Conservation (phyloP, 2,888 invertebrate species). For the Abscondita cerata region DNA sequence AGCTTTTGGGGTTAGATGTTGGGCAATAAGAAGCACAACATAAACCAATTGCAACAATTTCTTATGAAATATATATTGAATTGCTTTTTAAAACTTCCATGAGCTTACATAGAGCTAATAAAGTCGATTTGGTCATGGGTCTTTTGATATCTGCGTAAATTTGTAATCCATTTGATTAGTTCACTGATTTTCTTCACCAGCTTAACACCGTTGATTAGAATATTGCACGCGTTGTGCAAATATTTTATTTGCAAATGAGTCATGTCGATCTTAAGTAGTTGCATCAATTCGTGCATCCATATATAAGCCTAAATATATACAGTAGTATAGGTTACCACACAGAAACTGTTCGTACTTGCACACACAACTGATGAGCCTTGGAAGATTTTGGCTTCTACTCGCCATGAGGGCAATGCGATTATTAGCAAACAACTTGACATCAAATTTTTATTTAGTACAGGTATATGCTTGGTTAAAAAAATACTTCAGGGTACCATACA, state of each 20-base stretch:
- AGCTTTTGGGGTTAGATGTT: constrained; percentile 80
- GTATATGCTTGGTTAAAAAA: constrained; percentile 72
- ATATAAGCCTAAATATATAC: constrained; percentile 59
- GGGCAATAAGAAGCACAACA: constrained; percentile 77
- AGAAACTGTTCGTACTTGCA: constrained; percentile 52
- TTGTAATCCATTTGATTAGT: constrained; percentile 67
- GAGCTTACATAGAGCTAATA: constrained; percentile 79
- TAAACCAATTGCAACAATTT: constrained; percentile 75
- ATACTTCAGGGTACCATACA: constrained; percentile 86
- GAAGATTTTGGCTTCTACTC: constrained; percentile 65
- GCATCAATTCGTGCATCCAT: constrained; percentile 71
- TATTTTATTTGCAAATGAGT: constrained; percentile 63
- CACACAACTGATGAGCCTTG: constrained; percentile 63
- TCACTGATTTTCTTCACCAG: constrained; percentile 60
- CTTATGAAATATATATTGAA: constrained; percentile 74
- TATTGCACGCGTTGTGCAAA: constrained; percentile 60
- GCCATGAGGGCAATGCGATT: constrained; percentile 65
- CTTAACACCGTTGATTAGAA: constrained; percentile 64
- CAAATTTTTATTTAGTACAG: constrained; percentile 64
- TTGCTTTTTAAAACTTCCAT: constrained; percentile 81
- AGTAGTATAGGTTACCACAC: no score
- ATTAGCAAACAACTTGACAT: constrained; percentile 57
- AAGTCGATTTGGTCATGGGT: constrained; percentile 79
- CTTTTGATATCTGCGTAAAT: constrained; percentile 73
- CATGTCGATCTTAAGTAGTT: constrained; percentile 58